Evolutionary conservation across 2,113 vertebrate genomes (phyloP).

Genomic region (Scophthalmus maximus): DNA sequence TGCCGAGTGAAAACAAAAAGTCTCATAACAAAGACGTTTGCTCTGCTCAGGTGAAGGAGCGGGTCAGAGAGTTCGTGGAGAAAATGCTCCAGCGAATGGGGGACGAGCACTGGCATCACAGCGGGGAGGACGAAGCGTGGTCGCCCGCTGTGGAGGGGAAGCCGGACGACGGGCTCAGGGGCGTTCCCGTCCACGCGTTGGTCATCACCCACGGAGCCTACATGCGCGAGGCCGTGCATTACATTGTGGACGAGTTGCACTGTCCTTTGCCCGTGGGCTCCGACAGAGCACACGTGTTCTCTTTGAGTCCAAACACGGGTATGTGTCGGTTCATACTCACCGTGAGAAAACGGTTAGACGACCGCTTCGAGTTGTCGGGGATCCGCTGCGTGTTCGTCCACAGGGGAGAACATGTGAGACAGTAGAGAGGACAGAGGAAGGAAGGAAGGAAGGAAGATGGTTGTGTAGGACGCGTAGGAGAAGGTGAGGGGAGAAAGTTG

Average conservation of each 20-base stretch:
- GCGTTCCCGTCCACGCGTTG: conserved; percentile 82
- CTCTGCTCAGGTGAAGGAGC: conserved; percentile 85
- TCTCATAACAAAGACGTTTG: neutral
- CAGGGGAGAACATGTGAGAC: conserved; percentile 84
- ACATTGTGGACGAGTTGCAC: conserved; percentile 88
- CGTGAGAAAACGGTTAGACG: conserved; percentile 67
- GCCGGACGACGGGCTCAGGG: conserved; percentile 54
- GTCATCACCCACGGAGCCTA: conserved; percentile 92
- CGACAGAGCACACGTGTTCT: conserved; percentile 80
- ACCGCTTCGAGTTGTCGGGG: conserved; percentile 55
- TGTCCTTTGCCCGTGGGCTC: conserved; percentile 82
- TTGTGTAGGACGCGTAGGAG: neutral
- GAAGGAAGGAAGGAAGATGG: neutral
- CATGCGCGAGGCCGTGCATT: conserved; percentile 87
- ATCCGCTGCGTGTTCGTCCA: conserved; percentile 88
- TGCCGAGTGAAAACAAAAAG: neutral
- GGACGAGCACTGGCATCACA: conserved; percentile 61
- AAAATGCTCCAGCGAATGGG: conserved; percentile 84
- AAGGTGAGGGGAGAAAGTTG: neutral
- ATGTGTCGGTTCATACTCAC: conserved; percentile 88
- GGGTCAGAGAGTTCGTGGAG: conserved; percentile 87
- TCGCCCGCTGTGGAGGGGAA: conserved; percentile 33
- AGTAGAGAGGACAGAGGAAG: conserved; percentile 24
- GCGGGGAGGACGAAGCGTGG: conserved; percentile 14
- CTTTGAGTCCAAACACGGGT: conserved; percentile 91